phyloP scores from a whole-genome alignment of 2,888 invertebrate genomes.

The Oxycera nigricornis region DNA sequence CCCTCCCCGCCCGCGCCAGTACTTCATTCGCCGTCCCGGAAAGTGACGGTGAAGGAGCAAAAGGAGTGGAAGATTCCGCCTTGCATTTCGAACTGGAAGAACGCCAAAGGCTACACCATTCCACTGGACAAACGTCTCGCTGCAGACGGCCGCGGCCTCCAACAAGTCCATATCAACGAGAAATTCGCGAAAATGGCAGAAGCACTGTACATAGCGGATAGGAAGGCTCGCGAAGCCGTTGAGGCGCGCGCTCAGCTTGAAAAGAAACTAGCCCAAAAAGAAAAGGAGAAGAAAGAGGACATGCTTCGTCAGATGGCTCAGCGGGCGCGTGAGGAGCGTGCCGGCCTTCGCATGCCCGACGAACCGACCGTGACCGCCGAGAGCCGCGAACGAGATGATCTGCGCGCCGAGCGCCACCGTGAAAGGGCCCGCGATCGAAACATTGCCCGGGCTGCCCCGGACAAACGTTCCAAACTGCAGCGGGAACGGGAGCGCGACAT shows the following conservation, averaged over 20 bases:
- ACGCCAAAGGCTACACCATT: conserved; percentile 96
- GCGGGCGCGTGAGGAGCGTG: conserved; percentile 93
- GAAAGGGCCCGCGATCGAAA: conserved; percentile 94
- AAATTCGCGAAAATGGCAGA: conserved; percentile 99
- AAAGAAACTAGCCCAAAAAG: conserved; percentile 94
- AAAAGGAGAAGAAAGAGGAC: conserved; percentile 98
- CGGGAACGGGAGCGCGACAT: conserved; percentile 95
- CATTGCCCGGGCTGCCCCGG: conserved; percentile 90
- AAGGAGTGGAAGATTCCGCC: conserved; percentile 99
- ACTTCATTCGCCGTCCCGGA: conserved; percentile 95
- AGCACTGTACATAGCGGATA: conserved; percentile 95
- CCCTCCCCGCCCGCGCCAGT: conserved; percentile 99
- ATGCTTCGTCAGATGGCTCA: conserved; percentile 91
- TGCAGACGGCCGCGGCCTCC: conserved; percentile 96
- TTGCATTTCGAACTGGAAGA: conserved; percentile 99
- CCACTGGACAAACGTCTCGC: conserved; percentile 97
- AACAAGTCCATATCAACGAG: conserved; percentile 97
- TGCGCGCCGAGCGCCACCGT: conserved; percentile 88
- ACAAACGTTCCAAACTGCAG: conserved; percentile 88
- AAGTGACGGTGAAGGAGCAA: conserved; percentile 98
- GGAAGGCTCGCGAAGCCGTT: conserved; percentile 96
- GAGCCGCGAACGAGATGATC: conserved; percentile 82
- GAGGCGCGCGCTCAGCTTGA: conserved; percentile 96
- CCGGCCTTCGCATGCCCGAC: conserved; percentile 69
- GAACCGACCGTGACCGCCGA: conserved; percentile 62